phyloP scores from a whole-genome alignment of 2,888 invertebrate species.

The Phengaris alcon region DNA sequence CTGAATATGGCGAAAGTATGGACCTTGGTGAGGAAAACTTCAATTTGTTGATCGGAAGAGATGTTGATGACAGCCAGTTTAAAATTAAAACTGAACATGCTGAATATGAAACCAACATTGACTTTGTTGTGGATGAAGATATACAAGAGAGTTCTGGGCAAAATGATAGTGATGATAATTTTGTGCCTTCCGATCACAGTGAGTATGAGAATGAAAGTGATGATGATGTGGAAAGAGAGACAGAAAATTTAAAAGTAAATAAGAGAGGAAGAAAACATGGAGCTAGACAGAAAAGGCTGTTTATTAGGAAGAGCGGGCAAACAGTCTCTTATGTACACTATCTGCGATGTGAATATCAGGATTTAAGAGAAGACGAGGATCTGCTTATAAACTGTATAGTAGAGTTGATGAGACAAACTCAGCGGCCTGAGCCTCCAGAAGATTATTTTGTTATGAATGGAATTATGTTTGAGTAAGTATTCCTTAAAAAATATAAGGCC shows the following conservation, averaged over 20 bases:
- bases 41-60: conserved; percentile 33
- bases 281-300: neutral
- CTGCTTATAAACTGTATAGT: conserved; percentile 51
- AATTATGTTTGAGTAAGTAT: conserved; percentile 52
- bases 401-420: conserved; percentile 54
- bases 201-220: neutral
- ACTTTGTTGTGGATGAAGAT: neutral
- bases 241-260: neutral
- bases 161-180: conserved; percentile 30
- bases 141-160: neutral
- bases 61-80: conserved; percentile 29
- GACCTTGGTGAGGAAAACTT: conserved; percentile 39
- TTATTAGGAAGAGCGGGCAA: neutral
- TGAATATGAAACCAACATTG: conserved; percentile 27
- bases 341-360: conserved; percentile 44
- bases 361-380: conserved; percentile 49
- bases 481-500: neutral
- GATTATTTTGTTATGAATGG: conserved; percentile 52
- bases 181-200: conserved; percentile 27
- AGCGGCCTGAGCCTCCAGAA: conserved; percentile 51
- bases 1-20: conserved; percentile 47
- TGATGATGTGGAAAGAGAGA: neutral
- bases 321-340: conserved; percentile 24
- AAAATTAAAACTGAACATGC: conserved; percentile 29
- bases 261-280: neutral